Percentiles rank a stretch among this genome's conserved stretches.
Evolutionary conservation across 2,113 vertebrate species (phyloP).

Genomic region (Plectropomus leopardus): DNA sequence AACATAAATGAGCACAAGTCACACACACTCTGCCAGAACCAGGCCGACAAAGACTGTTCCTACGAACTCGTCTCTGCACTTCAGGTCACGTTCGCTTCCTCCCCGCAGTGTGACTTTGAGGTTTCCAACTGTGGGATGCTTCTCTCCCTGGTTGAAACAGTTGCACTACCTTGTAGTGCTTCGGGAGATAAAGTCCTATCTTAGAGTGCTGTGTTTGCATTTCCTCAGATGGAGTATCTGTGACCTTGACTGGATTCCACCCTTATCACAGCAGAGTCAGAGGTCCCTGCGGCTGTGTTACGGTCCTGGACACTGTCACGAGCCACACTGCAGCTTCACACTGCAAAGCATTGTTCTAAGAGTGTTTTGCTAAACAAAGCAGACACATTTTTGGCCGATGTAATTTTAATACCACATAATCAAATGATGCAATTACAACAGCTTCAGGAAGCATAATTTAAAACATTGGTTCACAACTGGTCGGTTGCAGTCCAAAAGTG

Average conservation of each 20-base stretch:
- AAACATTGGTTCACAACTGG: too few species aligned
- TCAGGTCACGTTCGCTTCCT: neutral
- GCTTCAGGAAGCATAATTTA: neutral
- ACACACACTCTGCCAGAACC: constrained; percentile 1
- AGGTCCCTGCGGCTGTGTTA: constrained; percentile 50
- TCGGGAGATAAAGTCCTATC: constrained; percentile 62
- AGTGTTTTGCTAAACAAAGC: constrained; percentile 15
- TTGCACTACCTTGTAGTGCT: constrained; percentile 40
- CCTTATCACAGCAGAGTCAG: constrained; percentile 72
- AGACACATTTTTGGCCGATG: neutral
- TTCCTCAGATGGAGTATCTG: constrained; percentile 65
- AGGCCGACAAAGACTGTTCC: constrained; percentile 2
- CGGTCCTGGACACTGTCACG: constrained; percentile 42
- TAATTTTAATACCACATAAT: neutral
- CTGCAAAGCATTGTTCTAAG: constrained; percentile 7
- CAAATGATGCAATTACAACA: neutral
- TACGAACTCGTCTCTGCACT: constrained; percentile 7
- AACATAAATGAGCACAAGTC: neutral
- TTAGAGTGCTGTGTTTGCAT: constrained; percentile 68
- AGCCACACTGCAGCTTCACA: constrained; percentile 45
- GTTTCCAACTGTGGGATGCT: constrained; percentile 6
- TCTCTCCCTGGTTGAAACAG: constrained; percentile 40
- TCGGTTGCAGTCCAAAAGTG: too few species aligned
- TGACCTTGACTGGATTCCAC: constrained; percentile 79
- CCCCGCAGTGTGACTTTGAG: neutral